Evolutionary conservation across 2,888 invertebrate genomes (phyloP), one percentile per base, ranked within the genome.

Genomic region (Tanypteryx hageni): DNA sequence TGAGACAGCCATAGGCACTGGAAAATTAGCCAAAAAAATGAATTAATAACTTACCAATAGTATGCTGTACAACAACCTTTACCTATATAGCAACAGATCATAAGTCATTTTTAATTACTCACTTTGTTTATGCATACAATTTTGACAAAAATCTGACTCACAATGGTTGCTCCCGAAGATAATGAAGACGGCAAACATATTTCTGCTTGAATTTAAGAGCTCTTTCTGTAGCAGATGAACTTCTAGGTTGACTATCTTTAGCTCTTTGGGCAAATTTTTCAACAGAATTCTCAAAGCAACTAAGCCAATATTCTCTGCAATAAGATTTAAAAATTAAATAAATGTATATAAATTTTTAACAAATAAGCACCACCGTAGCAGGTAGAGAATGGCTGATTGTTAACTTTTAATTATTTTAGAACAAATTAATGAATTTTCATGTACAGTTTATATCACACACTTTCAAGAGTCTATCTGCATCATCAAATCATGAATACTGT

Each of bases 251-350:
- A 94, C 98, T 98, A 89, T 96, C 96, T 92, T 97, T 96, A 0
- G 99, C 99, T 95, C 98, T 97, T 93, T 96, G 96, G 56, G 98
- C 97, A 95, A 98, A 98, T 95, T 98, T 98, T 93, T 97, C 97
- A 22, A 98, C 97, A 94, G 98, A 97, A 93, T 97, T 97, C 94
- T 98, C 97, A 94, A 99, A 98, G 95, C 99, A 98, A 93, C 97
- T 96, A 86, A 99, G 96, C 99, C 99, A 99, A 95, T 99, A 99
- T 89, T 96, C 95, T 93, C 97, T 95, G 93, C n/a, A 93, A 76
- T 10, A 76, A 44, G 5, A 44, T 44, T 44, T 44, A n/a, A n/a
- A n/a, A n/a, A n/a, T n/a, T 44, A 44, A 44, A 44, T 44, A 44
- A 44, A 44, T 3, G 5, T 3, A 44, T 44, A 44, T 3, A 44